Conservation (phyloP, 2,888 invertebrate species). For the Oxystoma pomonae region DNA sequence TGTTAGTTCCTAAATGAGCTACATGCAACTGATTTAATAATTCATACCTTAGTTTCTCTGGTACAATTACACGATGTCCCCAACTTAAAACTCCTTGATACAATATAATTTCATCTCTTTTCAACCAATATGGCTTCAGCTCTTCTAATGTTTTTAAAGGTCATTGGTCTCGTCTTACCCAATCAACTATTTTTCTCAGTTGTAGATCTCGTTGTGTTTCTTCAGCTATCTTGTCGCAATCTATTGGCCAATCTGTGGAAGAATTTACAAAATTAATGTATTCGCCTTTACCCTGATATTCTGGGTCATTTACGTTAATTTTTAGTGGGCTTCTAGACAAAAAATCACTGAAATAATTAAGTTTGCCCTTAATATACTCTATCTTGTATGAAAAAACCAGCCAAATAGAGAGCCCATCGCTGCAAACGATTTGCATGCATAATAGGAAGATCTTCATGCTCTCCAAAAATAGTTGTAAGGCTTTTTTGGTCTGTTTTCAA, state of each 20-base stretch:
- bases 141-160: not conserved
- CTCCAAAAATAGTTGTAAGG: conserved; percentile 12
- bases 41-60: conserved; percentile 6
- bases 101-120: conserved; percentile 10
- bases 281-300: conserved; percentile 5
- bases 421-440: conserved; percentile 37
- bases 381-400: conserved; percentile 15
- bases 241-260: conserved; percentile 10
- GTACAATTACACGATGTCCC: conserved; percentile 1
- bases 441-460: conserved; percentile 32
- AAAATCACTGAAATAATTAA: conserved; percentile 14
- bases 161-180: conserved; percentile 1
- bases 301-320: not conserved
- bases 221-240: conserved; percentile 5
- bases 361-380: conserved; percentile 6
- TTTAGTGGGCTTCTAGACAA: conserved; percentile 12
- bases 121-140: conserved; percentile 10
- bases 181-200: conserved; percentile 1
- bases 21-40: conserved; percentile 18
- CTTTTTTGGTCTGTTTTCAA: conserved; percentile 16
- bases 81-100: conserved; percentile 11
- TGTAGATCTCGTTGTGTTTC: not conserved
- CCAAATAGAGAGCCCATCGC: conserved; percentile 29
- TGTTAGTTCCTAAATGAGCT: conserved; percentile 12
- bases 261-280: conserved; percentile 16